Base-by-base conservation (phyloP, 2,888 invertebrate species). In the Spodoptera exigua region DNA sequence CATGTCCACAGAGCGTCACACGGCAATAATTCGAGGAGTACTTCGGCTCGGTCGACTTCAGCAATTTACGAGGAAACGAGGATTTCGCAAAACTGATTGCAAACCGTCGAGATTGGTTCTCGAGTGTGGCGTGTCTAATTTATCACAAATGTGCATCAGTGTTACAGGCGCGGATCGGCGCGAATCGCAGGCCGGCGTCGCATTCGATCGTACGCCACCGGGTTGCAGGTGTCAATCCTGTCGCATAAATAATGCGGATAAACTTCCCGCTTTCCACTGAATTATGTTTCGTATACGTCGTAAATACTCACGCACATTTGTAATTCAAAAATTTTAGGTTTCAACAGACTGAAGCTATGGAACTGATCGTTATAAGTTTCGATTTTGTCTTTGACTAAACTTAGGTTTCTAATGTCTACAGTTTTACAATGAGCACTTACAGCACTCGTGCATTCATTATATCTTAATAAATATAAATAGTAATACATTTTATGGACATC, bases 41-140 rank as follows among this genome's bases (percentile, higher is more conserved):
- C 83, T 77, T 82, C 80, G 9, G 9, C 7, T 27, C 27, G 27
- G 27, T 27, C 27, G 27, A 9, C 27, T 27, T 27, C 83, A 86
- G 85, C 83, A 82, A 88, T 88, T 88, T 85, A 88, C 87, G 83
- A 85, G 84, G 82, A 84, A 88, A 85, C 86, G 78, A 84, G 83
- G 74, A 84, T 92, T 92, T 91, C 90, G 90, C 88, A 92, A 93
- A 90, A 85, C 84, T 85, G 88, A 91, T 91, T 91, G 87, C 87
- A 77, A 82, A 82, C 82, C 82, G 81, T 78, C 75, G 79, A 88
- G 89, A 89, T 90, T 88, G 87, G 87, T 84, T 88, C 84, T 85
- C 85, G 81, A 85, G 80, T 86, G 80, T 79, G 74, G 87, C 88
- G 88, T 90, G 83, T 89, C 89, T 88, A 90, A 91, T 91, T 91